Evolutionary conservation across 2,113 vertebrate genomes (phyloP).

Genomic region (Ondatra zibethicus): DNA sequence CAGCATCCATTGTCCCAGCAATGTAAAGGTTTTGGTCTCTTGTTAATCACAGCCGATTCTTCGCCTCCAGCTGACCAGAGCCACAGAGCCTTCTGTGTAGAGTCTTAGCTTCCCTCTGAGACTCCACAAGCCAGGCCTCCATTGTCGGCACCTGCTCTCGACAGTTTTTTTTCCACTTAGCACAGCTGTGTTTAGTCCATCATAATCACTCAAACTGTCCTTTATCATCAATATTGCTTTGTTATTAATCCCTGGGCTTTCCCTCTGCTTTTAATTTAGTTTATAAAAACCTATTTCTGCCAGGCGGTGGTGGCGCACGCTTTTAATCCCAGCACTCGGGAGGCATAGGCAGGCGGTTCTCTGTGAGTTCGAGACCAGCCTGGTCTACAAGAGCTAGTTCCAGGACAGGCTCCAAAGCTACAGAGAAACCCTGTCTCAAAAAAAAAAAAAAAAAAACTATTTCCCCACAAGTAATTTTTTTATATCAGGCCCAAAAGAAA

Average conservation of each 20-base stretch:
- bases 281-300: no score
- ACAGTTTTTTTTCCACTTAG: background rate
- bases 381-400: no score
- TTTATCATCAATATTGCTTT: background rate
- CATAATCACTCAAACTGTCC: background rate
- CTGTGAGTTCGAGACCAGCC: no score
- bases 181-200: background rate
- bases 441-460: slow-evolving; percentile 8
- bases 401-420: no score
- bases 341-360: no score
- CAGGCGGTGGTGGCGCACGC: no score
- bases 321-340: no score
- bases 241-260: background rate
- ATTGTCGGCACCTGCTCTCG: background rate
- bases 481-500: background rate
- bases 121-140: background rate
- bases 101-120: background rate
- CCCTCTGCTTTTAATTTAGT: background rate
- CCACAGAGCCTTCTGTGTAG: no score
- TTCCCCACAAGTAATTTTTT: slow-evolving; percentile 17
- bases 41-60: background rate
- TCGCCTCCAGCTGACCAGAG: background rate
- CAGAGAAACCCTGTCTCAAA: no score
- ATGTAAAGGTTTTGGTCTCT: background rate
- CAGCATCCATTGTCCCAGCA: background rate